Conservation (phyloP, 2,888 invertebrate species). For the Luffia ferchaultella region DNA sequence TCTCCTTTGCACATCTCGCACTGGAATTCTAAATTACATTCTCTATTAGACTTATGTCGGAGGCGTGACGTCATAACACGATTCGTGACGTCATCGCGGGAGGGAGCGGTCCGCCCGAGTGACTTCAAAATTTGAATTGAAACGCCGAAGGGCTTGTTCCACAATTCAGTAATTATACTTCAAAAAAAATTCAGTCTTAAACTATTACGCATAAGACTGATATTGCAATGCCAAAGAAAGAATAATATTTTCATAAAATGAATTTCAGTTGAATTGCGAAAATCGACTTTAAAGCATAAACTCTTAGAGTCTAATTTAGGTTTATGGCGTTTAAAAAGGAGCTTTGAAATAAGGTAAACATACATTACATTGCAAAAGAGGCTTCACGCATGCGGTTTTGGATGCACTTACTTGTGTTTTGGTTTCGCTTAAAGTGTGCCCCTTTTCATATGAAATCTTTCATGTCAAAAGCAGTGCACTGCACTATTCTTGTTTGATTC, state of each 20-base stretch:
- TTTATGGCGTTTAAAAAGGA: too few species aligned
- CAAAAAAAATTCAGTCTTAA: background rate
- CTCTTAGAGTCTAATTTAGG: too few species aligned
- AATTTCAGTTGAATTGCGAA: too few species aligned
- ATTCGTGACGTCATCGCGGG: conserved; percentile 2
- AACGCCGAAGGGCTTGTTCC: background rate
- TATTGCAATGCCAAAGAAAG: background rate
- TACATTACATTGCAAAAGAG: background rate
- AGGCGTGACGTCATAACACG: background rate
- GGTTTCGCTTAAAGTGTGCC: background rate
- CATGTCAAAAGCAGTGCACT: too few species aligned
- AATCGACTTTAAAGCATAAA: too few species aligned
- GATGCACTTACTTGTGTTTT: background rate
- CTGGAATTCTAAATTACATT: too few species aligned
- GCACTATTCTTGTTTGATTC: too few species aligned
- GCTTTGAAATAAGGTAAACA: background rate
- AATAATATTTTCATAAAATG: background rate
- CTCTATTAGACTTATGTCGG: too few species aligned
- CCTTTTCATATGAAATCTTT: too few species aligned
- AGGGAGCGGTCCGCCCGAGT: conserved; percentile 1
- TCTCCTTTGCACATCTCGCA: too few species aligned
- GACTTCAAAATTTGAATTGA: conserved; percentile 4
- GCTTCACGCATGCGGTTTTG: background rate
- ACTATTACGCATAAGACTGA: background rate
- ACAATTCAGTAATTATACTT: too few species aligned